phyloP scores from a whole-genome alignment of 2,797 vertebrate genomes.

The Crenichthys baileyi region DNA sequence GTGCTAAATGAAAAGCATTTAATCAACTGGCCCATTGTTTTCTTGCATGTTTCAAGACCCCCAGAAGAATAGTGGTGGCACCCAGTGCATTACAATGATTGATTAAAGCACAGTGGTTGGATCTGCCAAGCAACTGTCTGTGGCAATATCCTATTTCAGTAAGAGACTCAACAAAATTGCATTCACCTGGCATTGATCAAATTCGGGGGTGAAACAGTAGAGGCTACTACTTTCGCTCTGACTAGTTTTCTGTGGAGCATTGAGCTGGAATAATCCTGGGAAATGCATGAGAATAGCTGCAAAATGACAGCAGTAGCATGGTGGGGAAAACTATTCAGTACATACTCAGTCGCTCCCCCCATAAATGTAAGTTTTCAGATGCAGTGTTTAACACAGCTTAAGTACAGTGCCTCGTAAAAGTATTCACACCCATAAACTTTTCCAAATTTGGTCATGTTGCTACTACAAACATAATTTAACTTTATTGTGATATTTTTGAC shows the following conservation, averaged over 20 bases:
- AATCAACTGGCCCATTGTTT: neutral
- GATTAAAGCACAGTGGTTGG: neutral
- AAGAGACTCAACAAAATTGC: neutral
- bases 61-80: neutral
- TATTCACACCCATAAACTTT: neutral
- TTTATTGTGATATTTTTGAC: neutral
- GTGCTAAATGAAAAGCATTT: neutral
- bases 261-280: neutral
- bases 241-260: neutral
- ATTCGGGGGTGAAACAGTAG: neutral
- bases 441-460: too few relatives aligned
- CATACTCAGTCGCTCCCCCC: neutral
- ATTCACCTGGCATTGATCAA: neutral
- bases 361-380: neutral
- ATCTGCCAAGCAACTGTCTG: neutral
- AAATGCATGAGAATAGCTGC: neutral
- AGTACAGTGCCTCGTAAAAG: neutral
- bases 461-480: neutral
- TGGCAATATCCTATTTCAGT: too few relatives aligned
- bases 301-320: neutral
- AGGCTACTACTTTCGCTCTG: neutral
- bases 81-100: neutral
- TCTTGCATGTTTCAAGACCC: neutral
- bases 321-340: neutral
- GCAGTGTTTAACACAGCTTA: neutral